Evolutionary conservation across 2,797 vertebrate species (phyloP).

Genomic region (Pipistrellus nathusii): DNA sequence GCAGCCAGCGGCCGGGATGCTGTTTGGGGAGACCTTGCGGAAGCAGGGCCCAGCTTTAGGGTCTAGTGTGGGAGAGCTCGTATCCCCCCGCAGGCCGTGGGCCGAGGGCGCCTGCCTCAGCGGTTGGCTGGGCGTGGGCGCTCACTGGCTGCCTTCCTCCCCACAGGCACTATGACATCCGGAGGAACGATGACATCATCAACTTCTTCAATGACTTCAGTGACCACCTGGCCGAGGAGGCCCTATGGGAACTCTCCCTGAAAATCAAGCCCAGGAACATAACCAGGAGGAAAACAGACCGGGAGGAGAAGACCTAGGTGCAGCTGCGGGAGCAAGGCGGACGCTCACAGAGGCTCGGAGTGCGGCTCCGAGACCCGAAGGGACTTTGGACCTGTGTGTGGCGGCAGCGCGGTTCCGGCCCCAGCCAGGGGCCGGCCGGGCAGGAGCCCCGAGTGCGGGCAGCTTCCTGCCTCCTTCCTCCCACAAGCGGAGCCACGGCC

Average conservation of each 20-base stretch:
- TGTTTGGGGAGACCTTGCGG: background rate
- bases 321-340: slow-evolving; percentile 18
- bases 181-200: slow-evolving; percentile 97
- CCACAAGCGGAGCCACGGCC: background rate
- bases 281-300: slow-evolving; percentile 94
- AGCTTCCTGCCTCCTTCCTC: background rate
- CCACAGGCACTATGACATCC: slow-evolving; percentile 96
- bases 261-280: slow-evolving; percentile 99
- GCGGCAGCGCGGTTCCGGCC: background rate
- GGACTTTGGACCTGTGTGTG: slow-evolving; percentile 79
- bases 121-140: background rate
- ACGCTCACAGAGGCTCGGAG: slow-evolving; percentile 53
- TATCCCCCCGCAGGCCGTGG: background rate
- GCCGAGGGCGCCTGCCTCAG: rapidly evolving
- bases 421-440: background rate
- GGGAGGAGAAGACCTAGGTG: slow-evolving; percentile 97
- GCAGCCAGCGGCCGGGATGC: background rate
- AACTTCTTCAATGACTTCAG: slow-evolving; percentile 99
- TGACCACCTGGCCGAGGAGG: slow-evolving; percentile 98
- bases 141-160: background rate
- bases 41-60: background rate
- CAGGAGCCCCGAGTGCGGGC: background rate
- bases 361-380: slow-evolving; percentile 78
- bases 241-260: slow-evolving; percentile 98
- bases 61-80: background rate